phyloP scores from a whole-genome alignment of 2,113 vertebrate species.

The Harpagus bidentatus region DNA sequence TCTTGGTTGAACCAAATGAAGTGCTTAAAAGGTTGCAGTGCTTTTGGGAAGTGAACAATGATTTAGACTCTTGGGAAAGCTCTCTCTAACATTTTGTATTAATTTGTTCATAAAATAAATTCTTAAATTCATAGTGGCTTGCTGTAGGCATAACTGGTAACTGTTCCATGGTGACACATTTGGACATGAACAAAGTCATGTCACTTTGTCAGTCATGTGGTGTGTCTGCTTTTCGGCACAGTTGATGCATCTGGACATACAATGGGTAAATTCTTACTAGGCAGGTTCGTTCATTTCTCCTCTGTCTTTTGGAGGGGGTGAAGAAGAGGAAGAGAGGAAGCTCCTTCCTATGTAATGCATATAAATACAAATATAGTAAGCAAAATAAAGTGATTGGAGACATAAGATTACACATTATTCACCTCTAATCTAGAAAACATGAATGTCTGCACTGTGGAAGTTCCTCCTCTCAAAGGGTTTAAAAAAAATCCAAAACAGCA shows the following conservation, averaged over 20 bases:
- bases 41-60: background rate
- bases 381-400: background rate
- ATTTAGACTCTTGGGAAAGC: background rate
- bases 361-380: background rate
- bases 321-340: background rate
- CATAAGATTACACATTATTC: background rate
- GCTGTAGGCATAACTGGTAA: background rate
- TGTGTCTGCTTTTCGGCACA: background rate
- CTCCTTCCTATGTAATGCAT: background rate
- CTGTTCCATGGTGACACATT: accelerated
- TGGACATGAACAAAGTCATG: background rate
- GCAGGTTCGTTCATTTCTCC: background rate
- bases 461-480: background rate
- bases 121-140: background rate
- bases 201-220: no score
- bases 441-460: background rate
- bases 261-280: background rate
- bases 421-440: background rate
- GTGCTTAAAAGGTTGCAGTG: background rate
- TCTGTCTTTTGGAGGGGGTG: background rate
- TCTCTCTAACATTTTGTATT: background rate
- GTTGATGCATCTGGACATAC: background rate
- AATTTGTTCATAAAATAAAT: background rate
- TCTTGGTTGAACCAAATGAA: background rate
- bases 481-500: no score